Percentiles rank a stretch among this genome's conserved stretches.
phyloP scores from a whole-genome alignment of 2,888 invertebrate genomes.

The Allophyes oxyacanthae region DNA sequence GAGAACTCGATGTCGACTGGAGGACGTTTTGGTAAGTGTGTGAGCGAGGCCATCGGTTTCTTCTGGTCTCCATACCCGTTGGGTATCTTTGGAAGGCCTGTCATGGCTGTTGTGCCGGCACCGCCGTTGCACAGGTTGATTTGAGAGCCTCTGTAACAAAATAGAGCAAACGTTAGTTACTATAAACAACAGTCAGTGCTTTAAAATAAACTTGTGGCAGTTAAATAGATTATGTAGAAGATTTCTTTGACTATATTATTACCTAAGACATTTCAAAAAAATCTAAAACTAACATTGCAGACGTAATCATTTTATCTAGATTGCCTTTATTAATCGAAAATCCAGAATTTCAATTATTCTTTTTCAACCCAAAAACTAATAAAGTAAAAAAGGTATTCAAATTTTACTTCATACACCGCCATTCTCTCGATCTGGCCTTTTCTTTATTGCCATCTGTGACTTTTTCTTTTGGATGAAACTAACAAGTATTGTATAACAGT shows the following conservation, averaged over 20 bases:
- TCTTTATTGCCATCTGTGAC: constrained; percentile 8
- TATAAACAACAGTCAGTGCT: too few relatives aligned
- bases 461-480: constrained; percentile 9
- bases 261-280: too few relatives aligned
- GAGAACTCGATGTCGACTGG: constrained; percentile 97
- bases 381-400: constrained; percentile 2
- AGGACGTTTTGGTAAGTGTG: constrained; percentile 95
- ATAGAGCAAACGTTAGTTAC: not conserved
- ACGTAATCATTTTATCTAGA: too few relatives aligned
- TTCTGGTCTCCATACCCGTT: constrained; percentile 92
- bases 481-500: constrained; percentile 4
- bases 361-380: too few relatives aligned
- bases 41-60: constrained; percentile 93
- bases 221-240: too few relatives aligned
- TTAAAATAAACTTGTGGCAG: too few relatives aligned
- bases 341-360: too few relatives aligned
- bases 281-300: not conserved
- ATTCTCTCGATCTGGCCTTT: constrained; percentile 13
- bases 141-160: constrained; percentile 91
- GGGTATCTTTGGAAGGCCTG: constrained; percentile 91
- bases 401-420: not conserved
- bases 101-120: constrained; percentile 82
- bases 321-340: too few relatives aligned
- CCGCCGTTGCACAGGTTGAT: constrained; percentile 93
- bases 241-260: too few relatives aligned